Evolutionary conservation across 2,797 vertebrate genomes (phyloP).

Genomic region (Labeo calbasu): DNA sequence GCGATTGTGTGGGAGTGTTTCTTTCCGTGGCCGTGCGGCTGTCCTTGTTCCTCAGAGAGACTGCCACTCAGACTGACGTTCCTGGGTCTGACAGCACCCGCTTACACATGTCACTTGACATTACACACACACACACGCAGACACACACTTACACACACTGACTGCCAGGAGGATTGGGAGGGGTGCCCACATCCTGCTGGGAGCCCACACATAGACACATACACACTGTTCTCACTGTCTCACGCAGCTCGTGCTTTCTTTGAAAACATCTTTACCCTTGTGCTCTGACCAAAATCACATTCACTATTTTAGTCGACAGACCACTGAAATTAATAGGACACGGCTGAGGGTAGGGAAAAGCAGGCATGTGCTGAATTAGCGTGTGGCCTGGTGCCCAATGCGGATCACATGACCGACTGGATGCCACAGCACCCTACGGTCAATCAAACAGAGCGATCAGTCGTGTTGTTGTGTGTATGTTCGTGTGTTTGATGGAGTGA

Average conservation of each 20-base stretch:
- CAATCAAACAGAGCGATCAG: constrained; percentile 46
- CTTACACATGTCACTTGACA: constrained; percentile 80
- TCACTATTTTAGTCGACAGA: constrained; percentile 37
- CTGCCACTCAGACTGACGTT: constrained; percentile 73
- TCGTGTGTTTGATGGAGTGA: constrained; percentile 14
- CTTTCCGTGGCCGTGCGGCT: constrained; percentile 60
- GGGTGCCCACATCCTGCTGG: constrained; percentile 51
- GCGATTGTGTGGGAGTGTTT: constrained; percentile 48
- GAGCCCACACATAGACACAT: constrained; percentile 40
- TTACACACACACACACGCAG: constrained; percentile 69
- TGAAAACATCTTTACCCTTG: constrained; percentile 34
- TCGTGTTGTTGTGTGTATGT: constrained; percentile 31
- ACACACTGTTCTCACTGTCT: constrained; percentile 46
- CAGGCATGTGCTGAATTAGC: constrained; percentile 42
- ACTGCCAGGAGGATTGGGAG: constrained; percentile 50
- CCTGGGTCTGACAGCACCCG: constrained; percentile 72
- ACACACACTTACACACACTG: constrained; percentile 42
- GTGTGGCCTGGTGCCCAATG: constrained; percentile 67
- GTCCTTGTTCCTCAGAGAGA: constrained; percentile 54
- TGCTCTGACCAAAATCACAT: constrained; percentile 42
- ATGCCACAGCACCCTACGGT: constrained; percentile 31
- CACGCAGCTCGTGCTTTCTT: constrained; percentile 35
- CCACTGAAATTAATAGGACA: constrained; percentile 21
- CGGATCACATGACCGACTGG: constrained; percentile 39
- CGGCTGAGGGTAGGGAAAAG: constrained; percentile 40